Evolutionary conservation across 2,113 vertebrate genomes (phyloP).

Genomic region (Elephantulus edwardii): DNA sequence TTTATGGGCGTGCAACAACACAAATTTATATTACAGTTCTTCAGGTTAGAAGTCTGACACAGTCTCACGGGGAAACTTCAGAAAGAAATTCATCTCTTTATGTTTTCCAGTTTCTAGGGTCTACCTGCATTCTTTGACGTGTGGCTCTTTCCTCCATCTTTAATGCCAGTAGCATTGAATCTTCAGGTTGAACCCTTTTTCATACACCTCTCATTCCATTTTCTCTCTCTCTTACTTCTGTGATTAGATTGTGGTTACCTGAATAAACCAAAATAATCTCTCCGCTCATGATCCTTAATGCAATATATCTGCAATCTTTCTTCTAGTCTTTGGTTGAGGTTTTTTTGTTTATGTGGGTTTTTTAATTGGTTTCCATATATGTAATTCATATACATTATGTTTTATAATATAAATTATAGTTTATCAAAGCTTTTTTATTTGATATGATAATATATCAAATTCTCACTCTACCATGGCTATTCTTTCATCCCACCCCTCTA

Average conservation of each 20-base stretch:
- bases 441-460: too few species aligned
- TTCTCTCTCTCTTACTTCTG: not conserved
- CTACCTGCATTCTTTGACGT: not conserved
- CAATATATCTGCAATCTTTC: too few species aligned
- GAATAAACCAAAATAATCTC: not conserved
- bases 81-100: not conserved
- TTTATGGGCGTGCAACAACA: not conserved
- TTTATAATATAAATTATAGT: too few species aligned
- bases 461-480: too few species aligned
- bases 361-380: too few species aligned
- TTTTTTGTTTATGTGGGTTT: too few species aligned
- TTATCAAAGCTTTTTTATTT: too few species aligned
- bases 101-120: not conserved
- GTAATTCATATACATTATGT: too few species aligned
- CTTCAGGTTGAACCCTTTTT: not conserved
- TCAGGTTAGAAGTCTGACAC: not conserved
- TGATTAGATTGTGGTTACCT: not conserved
- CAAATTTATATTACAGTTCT: not conserved
- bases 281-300: too few species aligned
- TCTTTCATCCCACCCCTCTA: too few species aligned
- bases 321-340: too few species aligned
- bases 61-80: not conserved
- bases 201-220: not conserved
- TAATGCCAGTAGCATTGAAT: not conserved
- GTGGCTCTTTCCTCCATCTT: not conserved